Conservation (phyloP, 2,888 invertebrate species). For the Parasteatoda lunata region DNA sequence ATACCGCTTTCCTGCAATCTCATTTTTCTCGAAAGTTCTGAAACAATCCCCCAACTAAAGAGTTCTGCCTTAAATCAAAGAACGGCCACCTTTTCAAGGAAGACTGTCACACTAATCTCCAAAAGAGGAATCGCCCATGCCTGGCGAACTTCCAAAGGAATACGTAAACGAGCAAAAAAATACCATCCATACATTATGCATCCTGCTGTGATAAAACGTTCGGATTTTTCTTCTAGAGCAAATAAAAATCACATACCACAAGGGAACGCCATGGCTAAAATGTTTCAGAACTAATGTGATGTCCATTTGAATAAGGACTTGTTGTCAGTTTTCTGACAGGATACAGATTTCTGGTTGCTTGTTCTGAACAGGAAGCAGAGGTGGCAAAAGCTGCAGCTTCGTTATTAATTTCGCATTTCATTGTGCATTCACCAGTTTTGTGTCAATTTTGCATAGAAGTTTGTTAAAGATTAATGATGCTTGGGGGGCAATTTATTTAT, state of each 20-base stretch:
- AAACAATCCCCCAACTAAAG: too few relatives aligned
- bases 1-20: too few relatives aligned
- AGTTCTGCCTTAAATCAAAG: too few relatives aligned
- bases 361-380: slow-evolving; percentile 1
- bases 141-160: slow-evolving; percentile 14
- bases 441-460: slow-evolving; percentile 43
- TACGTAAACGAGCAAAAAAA: slow-evolving; percentile 49
- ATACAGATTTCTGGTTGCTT: slow-evolving; percentile 31
- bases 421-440: slow-evolving; percentile 23
- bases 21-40: too few relatives aligned
- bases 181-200: slow-evolving; percentile 52
- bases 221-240: slow-evolving; percentile 26
- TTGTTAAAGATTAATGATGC: neutral
- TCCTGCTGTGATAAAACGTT: slow-evolving; percentile 45
- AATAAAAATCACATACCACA: neutral
- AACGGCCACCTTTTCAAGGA: neutral
- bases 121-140: neutral
- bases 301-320: slow-evolving; percentile 54
- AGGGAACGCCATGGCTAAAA: slow-evolving; percentile 20
- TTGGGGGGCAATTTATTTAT: neutral
- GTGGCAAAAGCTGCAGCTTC: neutral
- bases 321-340: slow-evolving; percentile 45
- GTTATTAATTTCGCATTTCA: slow-evolving; percentile 59
- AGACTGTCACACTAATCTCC: neutral
- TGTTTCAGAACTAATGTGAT: slow-evolving; percentile 40